These are phyloP conservation scores for Lagenorhynchus albirostris DNA, from an alignment of 2,113 vertebrate species.

Conservation along the genomic window DNA sequence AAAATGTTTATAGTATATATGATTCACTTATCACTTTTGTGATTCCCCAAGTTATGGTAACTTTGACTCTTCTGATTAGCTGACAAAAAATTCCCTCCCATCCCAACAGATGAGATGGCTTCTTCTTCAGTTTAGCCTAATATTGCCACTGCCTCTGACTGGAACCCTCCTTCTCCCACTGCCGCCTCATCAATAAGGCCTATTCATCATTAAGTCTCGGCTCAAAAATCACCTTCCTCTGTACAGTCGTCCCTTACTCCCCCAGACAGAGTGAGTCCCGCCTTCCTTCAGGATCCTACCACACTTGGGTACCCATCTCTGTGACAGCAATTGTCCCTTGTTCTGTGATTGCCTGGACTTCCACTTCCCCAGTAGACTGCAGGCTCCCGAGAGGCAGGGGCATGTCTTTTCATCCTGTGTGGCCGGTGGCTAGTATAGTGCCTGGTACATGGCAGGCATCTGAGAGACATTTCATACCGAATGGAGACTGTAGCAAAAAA, in stretches of 20 bases:
- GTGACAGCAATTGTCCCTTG: neutral
- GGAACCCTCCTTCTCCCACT: neutral
- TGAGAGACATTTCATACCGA: neutral
- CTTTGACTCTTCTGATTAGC: neutral
- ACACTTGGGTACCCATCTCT: neutral
- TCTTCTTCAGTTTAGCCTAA: neutral
- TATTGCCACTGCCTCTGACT: neutral
- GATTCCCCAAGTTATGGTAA: neutral
- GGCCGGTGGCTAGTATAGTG: neutral
- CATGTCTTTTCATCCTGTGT: neutral
- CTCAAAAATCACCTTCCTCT: neutral
- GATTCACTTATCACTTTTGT: neutral
- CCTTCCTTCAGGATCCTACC: neutral
- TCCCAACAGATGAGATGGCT: neutral
- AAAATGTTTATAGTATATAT: neutral
- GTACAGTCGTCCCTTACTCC: neutral
- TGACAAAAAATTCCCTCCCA: neutral
- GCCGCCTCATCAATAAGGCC: neutral
- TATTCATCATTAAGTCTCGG: neutral
- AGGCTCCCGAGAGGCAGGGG: neutral
- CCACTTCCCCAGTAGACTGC: neutral
- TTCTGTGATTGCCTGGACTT: neutral
- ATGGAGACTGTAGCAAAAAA: neutral
- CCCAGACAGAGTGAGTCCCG: neutral
- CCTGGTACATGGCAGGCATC: neutral